These are phyloP conservation scores for Netelia melanura DNA, from an alignment of 2,888 invertebrate species.

Conservation along the genomic window DNA sequence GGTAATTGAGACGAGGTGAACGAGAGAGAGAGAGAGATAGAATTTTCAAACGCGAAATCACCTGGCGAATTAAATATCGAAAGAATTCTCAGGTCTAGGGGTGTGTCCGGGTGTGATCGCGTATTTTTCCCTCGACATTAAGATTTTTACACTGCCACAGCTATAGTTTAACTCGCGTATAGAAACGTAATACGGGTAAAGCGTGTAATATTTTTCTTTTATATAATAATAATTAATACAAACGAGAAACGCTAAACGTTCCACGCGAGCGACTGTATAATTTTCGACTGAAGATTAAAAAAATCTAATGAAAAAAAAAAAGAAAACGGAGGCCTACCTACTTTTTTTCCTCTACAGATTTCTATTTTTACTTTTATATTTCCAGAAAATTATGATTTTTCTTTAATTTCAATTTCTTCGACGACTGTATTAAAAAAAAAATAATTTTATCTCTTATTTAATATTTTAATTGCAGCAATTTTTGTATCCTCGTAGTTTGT, in stretches of 20 bases:
- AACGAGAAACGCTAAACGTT: background rate
- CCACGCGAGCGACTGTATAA: background rate
- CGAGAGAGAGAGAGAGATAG: background rate
- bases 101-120: background rate
- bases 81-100: constrained; percentile 40
- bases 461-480: background rate
- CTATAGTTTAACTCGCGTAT: constrained; percentile 1
- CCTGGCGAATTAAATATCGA: constrained; percentile 36
- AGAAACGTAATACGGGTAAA: constrained; percentile 60
- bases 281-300: background rate
- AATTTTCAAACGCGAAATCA: background rate
- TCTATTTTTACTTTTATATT: too few species aligned
- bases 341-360: background rate
- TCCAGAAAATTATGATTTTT: too few species aligned
- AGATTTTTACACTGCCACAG: constrained; percentile 3
- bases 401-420: too few species aligned
- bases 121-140: constrained; percentile 3
- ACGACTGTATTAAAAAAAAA: too few species aligned
- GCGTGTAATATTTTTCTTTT: constrained; percentile 31
- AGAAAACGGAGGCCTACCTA: background rate
- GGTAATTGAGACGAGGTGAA: background rate
- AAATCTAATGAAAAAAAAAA: background rate
- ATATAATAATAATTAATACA: constrained; percentile 9
- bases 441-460: too few species aligned
- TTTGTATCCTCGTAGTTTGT: background rate